Evolutionary conservation across 2,113 vertebrate genomes (phyloP).

Genomic region (Herpetotheres cachinnans): DNA sequence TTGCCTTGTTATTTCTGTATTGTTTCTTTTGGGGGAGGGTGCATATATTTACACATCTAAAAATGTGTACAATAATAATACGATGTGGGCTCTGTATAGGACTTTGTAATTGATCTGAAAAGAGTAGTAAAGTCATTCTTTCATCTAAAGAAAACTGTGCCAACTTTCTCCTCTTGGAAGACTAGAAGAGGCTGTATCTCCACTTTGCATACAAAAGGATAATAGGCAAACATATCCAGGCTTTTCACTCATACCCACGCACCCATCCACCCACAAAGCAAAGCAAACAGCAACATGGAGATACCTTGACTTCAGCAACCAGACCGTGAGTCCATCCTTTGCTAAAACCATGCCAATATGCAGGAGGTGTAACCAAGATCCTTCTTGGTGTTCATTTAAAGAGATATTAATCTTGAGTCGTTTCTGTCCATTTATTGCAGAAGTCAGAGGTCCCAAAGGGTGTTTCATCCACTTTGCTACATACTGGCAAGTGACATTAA

Average conservation of each 20-base stretch:
- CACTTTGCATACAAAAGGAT: not conserved
- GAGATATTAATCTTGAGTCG: not conserved
- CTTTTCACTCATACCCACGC: not conserved
- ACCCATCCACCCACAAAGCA: rapidly evolving
- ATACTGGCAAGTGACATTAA: not conserved
- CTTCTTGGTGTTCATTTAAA: not conserved
- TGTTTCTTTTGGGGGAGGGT: rapidly evolving
- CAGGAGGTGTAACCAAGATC: rapidly evolving
- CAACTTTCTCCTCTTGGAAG: not conserved
- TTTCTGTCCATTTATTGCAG: not conserved
- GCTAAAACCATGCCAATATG: rapidly evolving
- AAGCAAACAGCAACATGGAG: not conserved
- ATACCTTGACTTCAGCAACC: not conserved
- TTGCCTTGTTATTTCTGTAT: not conserved
- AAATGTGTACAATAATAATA: not conserved
- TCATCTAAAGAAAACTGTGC: rapidly evolving
- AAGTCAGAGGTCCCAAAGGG: not conserved
- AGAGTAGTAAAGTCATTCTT: not conserved
- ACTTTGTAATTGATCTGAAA: not conserved
- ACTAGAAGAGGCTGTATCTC: not conserved
- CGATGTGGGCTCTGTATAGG: not conserved
- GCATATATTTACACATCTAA: not conserved
- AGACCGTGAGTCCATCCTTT: not conserved
- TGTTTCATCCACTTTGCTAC: not conserved
- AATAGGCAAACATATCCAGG: rapidly evolving